Percentiles rank a stretch among this genome's conserved stretches.
phyloP scores from a whole-genome alignment of 2,888 invertebrate genomes.

The Galeopsomyia nigrocyanea region DNA sequence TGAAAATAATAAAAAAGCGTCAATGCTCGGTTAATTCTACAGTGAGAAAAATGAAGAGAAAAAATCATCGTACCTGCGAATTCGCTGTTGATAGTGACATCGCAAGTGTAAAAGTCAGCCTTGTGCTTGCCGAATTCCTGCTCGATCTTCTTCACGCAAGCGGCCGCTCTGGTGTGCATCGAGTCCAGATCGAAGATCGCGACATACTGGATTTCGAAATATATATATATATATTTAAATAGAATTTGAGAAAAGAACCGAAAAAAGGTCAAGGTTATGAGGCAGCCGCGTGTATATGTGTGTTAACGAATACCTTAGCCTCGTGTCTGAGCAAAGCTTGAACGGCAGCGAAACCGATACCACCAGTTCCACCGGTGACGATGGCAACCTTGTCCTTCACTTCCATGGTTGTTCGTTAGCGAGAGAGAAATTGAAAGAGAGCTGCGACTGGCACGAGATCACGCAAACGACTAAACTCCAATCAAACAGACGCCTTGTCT shows the following conservation, averaged over 20 bases:
- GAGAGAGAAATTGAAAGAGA: too few relatives aligned
- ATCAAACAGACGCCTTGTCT: neutral
- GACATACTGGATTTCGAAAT: conserved; percentile 52
- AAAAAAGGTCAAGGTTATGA: neutral
- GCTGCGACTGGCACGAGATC: neutral
- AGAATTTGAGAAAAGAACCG: too few relatives aligned
- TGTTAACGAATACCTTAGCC: conserved; percentile 58
- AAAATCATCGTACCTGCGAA: conserved; percentile 40
- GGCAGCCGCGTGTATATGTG: too few relatives aligned
- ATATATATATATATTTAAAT: too few relatives aligned
- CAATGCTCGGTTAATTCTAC: neutral
- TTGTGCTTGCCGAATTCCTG: conserved; percentile 68
- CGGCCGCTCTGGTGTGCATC: conserved; percentile 66
- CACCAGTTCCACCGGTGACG: conserved; percentile 73
- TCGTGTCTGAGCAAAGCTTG: conserved; percentile 69
- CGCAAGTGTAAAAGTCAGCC: conserved; percentile 70
- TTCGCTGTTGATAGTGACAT: conserved; percentile 66
- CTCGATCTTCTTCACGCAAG: conserved; percentile 64
- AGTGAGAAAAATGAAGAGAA: too few relatives aligned
- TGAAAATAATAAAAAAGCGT: conserved; percentile 16
- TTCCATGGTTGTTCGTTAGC: conserved; percentile 44
- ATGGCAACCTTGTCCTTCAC: conserved; percentile 54
- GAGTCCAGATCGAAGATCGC: conserved; percentile 66
- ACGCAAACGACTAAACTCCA: neutral
- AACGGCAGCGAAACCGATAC: conserved; percentile 71